Conservation (phyloP, 2,888 invertebrate species). For the Drosophila putrida region DNA sequence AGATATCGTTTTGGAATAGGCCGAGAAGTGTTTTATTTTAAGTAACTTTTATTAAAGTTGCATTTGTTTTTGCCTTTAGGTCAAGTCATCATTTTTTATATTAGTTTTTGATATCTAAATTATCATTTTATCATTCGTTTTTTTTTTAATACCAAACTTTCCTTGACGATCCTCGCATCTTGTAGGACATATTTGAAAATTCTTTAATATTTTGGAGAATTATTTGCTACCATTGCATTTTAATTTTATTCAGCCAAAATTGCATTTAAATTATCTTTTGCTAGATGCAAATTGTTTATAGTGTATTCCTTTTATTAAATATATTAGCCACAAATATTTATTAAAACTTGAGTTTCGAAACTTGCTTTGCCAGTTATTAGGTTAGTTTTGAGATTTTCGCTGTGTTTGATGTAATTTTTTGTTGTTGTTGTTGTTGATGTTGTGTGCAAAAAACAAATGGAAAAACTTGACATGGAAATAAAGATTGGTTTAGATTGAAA, state of each 20-base stretch:
- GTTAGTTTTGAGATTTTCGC: conserved; percentile 42
- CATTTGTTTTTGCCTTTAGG: conserved; percentile 43
- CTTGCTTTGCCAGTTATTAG: conserved; percentile 64
- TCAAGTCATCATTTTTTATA: conserved; percentile 55
- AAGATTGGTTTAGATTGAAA: conserved; percentile 80
- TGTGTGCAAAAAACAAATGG: conserved; percentile 59
- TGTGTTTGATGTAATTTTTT: conserved; percentile 48
- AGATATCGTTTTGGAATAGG: conserved; percentile 57
- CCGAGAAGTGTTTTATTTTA: conserved; percentile 57
- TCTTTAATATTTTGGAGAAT: conserved; percentile 9
- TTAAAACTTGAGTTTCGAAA: conserved; percentile 66
- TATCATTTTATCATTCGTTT: conserved; percentile 18
- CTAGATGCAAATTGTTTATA: conserved; percentile 46
- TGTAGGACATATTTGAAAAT: conserved; percentile 19
- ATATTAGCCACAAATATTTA: conserved; percentile 71
- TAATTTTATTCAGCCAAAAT: conserved; percentile 48
- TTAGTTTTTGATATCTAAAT: conserved; percentile 42
- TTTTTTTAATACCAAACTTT: conserved; percentile 46
- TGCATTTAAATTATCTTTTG: conserved; percentile 35
- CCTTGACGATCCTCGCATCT: conserved; percentile 39
- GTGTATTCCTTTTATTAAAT: conserved; percentile 46
- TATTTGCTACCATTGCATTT: conserved; percentile 6
- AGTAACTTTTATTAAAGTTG: conserved; percentile 39
- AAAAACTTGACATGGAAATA: conserved; percentile 37
- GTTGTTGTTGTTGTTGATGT: conserved; percentile 58